phyloP scores from a whole-genome alignment of 2,888 invertebrate species.

The Pyrocoelia pectoralis region DNA sequence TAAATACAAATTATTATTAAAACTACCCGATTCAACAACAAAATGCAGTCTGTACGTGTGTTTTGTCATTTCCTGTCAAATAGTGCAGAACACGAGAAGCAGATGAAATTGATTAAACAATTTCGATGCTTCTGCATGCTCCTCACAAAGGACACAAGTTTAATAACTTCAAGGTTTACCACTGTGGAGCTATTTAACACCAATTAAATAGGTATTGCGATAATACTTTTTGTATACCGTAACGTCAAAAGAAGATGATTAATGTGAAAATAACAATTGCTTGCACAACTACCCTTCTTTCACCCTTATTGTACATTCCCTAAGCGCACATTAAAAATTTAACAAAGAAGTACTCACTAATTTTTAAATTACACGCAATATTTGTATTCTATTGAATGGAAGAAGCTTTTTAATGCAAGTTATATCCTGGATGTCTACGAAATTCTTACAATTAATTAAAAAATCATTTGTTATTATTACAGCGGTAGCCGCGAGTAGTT shows the following conservation, averaged over 20 bases:
- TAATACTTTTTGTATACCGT: too few species aligned
- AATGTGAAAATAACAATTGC: background rate
- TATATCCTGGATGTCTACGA: background rate
- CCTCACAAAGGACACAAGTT: too few species aligned
- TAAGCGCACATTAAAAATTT: background rate
- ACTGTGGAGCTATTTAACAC: too few species aligned
- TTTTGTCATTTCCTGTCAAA: too few species aligned
- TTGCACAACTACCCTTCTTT: background rate
- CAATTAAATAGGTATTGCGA: too few species aligned
- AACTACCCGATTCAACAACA: too few species aligned
- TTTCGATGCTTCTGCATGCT: too few species aligned
- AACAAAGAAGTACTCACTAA: background rate
- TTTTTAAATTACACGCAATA: background rate
- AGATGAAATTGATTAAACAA: too few species aligned
- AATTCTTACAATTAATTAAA: slow-evolving; percentile 1
- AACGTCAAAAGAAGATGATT: background rate
- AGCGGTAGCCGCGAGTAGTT: background rate
- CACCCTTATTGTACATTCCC: background rate
- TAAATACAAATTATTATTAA: too few species aligned
- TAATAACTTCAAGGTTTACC: too few species aligned
- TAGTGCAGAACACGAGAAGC: too few species aligned
- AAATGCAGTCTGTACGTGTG: too few species aligned
- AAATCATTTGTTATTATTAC: slow-evolving; percentile 1
- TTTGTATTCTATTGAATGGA: background rate
- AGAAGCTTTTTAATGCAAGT: background rate